Conservation (phyloP, 1,140 invertebrate genomes). For the Diachasma alloeum region DNA sequence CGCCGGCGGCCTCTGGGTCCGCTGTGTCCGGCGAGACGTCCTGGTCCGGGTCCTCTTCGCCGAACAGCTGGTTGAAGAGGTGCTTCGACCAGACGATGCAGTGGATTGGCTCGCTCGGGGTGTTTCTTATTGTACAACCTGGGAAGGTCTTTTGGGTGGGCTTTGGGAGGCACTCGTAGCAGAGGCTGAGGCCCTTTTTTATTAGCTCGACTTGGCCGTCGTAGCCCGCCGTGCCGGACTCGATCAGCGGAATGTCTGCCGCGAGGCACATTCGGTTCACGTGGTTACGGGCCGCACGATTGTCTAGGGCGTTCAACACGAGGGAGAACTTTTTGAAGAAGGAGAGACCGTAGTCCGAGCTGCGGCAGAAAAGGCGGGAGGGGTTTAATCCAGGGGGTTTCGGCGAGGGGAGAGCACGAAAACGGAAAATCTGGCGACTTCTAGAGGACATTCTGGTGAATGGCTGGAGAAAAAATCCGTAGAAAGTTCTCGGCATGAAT, state of each 20-base stretch:
- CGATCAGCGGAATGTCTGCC: slow-evolving; percentile 91
- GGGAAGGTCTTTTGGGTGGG: slow-evolving; percentile 92
- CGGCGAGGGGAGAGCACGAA: background rate
- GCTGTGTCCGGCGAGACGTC: slow-evolving; percentile 97
- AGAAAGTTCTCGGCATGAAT: too few species aligned
- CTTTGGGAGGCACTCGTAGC: slow-evolving; percentile 97
- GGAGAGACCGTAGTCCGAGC: slow-evolving; percentile 86
- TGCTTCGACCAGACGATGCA: slow-evolving; percentile 99
- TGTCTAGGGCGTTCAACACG: slow-evolving; percentile 98
- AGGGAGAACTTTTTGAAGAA: slow-evolving; percentile 94
- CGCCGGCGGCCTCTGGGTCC: slow-evolving; percentile 85
- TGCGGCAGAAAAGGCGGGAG: slow-evolving; percentile 65
- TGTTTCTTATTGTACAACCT: slow-evolving; percentile 98
- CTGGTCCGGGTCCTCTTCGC: slow-evolving; percentile 94
- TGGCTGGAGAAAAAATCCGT: too few species aligned
- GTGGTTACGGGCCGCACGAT: slow-evolving; percentile 94
- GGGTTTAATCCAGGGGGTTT: background rate
- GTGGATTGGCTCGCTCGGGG: slow-evolving; percentile 98
- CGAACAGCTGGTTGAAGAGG: slow-evolving; percentile 98
- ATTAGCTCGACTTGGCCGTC: slow-evolving; percentile 92
- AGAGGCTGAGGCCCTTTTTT: slow-evolving; percentile 89
- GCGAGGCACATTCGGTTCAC: slow-evolving; percentile 99
- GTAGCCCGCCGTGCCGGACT: slow-evolving; percentile 97
- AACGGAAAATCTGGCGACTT: too few species aligned
- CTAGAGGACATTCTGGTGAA: too few species aligned